Percentiles rank a stretch among this genome's conserved stretches.
Conservation (phyloP, 1,140 invertebrate species). For the Cepaea nemoralis region DNA sequence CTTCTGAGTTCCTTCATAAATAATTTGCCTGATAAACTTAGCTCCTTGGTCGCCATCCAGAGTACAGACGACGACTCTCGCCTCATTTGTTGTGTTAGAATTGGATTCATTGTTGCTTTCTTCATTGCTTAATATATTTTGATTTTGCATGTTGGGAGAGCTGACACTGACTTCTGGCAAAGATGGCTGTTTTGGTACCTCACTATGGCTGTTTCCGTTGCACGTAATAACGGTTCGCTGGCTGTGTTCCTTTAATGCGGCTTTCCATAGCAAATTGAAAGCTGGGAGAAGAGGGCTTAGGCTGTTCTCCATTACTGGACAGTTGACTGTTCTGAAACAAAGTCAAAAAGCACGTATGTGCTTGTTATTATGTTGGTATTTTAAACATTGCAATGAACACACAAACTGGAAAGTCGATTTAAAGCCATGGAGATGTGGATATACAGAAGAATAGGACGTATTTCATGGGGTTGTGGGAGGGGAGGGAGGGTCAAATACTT, state of each 20-base stretch:
- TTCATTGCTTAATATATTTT: not conserved
- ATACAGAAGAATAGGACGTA: too few species aligned
- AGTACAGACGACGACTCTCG: slow-evolving; percentile 5
- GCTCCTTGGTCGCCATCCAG: slow-evolving; percentile 13
- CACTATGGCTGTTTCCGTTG: not conserved
- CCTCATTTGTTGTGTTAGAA: not conserved
- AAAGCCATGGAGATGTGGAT: too few species aligned
- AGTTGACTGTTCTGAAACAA: too few species aligned
- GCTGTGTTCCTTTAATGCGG: not conserved
- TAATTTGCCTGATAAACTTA: not conserved
- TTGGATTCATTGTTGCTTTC: not conserved
- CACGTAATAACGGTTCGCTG: too few species aligned
- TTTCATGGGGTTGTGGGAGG: too few species aligned
- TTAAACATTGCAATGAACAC: too few species aligned
- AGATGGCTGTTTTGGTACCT: not conserved
- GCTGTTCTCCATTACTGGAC: too few species aligned
- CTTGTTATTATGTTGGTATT: too few species aligned
- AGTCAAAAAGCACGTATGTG: too few species aligned
- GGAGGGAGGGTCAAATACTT: too few species aligned
- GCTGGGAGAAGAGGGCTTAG: slow-evolving; percentile 16
- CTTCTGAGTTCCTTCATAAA: not conserved
- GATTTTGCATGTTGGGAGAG: too few species aligned
- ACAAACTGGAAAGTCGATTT: too few species aligned
- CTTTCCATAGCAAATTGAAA: slow-evolving; percentile 14
- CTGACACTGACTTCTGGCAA: not conserved